Evolutionary conservation across 2,113 vertebrate genomes (phyloP).

Genomic region (Microtus richardsoni): DNA sequence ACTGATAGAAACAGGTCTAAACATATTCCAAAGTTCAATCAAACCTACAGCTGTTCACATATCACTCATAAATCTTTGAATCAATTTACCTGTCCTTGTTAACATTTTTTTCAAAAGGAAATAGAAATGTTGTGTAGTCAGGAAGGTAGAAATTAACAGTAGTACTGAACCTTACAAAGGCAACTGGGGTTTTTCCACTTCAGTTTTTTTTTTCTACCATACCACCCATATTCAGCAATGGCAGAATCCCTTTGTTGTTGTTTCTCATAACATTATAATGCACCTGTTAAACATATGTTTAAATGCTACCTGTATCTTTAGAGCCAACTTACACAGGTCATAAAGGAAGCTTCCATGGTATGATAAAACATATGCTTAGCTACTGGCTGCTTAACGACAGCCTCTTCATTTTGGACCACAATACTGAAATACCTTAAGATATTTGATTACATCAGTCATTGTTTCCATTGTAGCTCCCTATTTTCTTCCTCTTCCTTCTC

Average conservation of each 20-base stretch:
- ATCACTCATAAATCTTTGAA: not conserved
- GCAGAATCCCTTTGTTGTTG: not conserved
- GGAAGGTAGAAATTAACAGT: not conserved
- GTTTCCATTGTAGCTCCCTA: not conserved
- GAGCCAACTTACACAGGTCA: not conserved
- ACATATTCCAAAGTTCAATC: not conserved
- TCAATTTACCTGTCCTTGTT: not conserved
- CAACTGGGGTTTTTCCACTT: not conserved
- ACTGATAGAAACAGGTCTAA: not conserved
- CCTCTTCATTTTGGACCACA: not conserved
- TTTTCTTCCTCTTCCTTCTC: not conserved
- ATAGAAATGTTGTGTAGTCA: not conserved
- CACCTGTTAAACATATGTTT: not conserved
- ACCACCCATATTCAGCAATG: rapidly evolving
- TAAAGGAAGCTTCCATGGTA: not conserved
- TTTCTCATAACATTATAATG: not conserved
- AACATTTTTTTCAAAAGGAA: not conserved
- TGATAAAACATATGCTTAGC: not conserved
- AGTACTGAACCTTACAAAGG: not conserved
- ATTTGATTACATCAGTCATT: not conserved
- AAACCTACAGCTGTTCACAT: not conserved
- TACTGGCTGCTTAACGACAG: not conserved
- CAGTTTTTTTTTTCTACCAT: not conserved
- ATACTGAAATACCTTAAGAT: not conserved
- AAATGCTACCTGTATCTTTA: not conserved